Evolutionary conservation across 2,113 vertebrate genomes (phyloP).

Genomic region (Indri indri): DNA sequence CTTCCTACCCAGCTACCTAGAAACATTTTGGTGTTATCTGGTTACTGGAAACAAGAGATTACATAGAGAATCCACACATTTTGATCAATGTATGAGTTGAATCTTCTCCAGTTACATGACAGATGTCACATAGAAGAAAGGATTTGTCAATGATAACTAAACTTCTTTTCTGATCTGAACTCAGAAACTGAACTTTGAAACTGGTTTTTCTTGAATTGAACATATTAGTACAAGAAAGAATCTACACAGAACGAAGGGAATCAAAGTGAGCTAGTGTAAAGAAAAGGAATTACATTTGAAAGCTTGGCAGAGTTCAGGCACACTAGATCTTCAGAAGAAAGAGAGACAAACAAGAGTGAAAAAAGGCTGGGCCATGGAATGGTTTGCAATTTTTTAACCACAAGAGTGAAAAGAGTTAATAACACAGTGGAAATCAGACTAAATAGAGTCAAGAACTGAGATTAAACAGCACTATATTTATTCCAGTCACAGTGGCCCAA

Average conservation of each 20-base stretch:
- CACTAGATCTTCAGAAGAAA: not conserved
- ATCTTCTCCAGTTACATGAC: not conserved
- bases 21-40: not conserved
- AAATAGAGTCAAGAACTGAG: not conserved
- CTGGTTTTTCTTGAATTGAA: not conserved
- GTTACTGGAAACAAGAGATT: slow-evolving; percentile 23
- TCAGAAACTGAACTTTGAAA: slow-evolving; percentile 34
- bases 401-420: not conserved
- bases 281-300: not conserved
- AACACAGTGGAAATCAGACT: not conserved
- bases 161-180: not conserved
- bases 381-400: not conserved
- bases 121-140: not conserved
- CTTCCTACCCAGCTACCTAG: not conserved
- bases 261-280: not conserved
- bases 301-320: not conserved
- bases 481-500: not conserved
- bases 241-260: not conserved
- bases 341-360: not conserved
- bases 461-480: not conserved
- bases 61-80: not conserved
- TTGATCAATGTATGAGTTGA: not conserved
- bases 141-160: not conserved
- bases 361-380: not conserved
- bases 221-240: slow-evolving; percentile 41